phyloP scores from a whole-genome alignment of 2,113 vertebrate species.

The Phoxinus phoxinus region DNA sequence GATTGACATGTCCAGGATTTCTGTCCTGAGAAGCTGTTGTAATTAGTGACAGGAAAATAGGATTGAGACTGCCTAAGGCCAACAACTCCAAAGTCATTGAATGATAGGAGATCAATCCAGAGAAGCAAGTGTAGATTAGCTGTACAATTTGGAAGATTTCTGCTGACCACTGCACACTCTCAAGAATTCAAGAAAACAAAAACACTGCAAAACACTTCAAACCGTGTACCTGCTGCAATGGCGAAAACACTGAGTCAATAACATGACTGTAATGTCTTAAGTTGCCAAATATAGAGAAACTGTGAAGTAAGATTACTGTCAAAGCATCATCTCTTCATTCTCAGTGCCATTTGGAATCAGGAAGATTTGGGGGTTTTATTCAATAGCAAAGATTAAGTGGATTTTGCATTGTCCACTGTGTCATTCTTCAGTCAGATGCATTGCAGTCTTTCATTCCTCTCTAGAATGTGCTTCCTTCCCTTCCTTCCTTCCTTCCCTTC shows the following conservation, averaged over 20 bases:
- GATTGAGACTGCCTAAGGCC: not conserved
- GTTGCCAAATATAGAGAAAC: conserved; percentile 22
- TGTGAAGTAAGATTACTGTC: conserved; percentile 38
- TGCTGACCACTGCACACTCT: conserved; percentile 32
- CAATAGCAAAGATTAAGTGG: conserved; percentile 3
- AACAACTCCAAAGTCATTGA: not conserved
- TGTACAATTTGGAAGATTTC: conserved; percentile 22
- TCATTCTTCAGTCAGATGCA: conserved; percentile 5
- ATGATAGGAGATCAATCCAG: conserved; percentile 28
- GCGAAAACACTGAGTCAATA: not conserved
- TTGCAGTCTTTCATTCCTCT: not conserved
- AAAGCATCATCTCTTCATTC: conserved; percentile 12
- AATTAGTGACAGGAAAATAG: not conserved
- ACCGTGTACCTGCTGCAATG: not conserved
- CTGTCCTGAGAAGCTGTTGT: not conserved
- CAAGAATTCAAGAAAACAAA: conserved; percentile 31
- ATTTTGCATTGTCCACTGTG: conserved; percentile 18
- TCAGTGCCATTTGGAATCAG: conserved; percentile 47
- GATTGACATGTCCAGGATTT: conserved; percentile 1
- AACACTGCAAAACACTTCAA: conserved; percentile 18
- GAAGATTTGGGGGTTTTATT: conserved; percentile 35
- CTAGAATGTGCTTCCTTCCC: not conserved
- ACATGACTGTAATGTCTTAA: conserved; percentile 23
- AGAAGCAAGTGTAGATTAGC: conserved; percentile 12
- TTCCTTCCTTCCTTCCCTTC: no score